Evolutionary conservation across 2,113 vertebrate species (phyloP).

Genomic region (Falcunculus frontatus): DNA sequence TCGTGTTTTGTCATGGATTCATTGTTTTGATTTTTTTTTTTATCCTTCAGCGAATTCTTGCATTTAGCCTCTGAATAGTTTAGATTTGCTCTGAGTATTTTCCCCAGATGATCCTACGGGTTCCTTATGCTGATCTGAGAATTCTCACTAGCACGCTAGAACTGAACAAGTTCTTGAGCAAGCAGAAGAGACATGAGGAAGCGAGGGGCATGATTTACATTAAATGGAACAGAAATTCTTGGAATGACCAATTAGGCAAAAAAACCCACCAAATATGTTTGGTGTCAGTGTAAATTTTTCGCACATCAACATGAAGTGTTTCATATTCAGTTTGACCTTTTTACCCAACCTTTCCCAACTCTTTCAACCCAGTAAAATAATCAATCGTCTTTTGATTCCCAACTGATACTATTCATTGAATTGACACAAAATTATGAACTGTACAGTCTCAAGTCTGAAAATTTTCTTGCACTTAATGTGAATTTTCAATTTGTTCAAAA

Average conservation of each 20-base stretch:
- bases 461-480: background rate
- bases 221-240: background rate
- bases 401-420: background rate
- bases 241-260: background rate
- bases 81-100: background rate
- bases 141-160: background rate
- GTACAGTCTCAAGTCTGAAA: background rate
- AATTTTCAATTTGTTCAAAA: background rate
- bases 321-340: background rate
- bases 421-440: background rate
- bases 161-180: background rate
- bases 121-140: background rate
- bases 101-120: background rate
- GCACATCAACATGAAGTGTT: background rate
- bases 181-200: background rate
- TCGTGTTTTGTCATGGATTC: background rate
- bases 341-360: background rate
- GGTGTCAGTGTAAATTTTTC: background rate
- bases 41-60: background rate
- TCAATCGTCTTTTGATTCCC: rapidly evolving
- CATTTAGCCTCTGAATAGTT: background rate
- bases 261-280: background rate
- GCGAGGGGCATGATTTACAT: background rate
- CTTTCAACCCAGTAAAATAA: background rate
- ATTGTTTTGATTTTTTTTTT: background rate